A percentile compares a stretch with the other conserved stretches of the same genome.
phyloP scores from a whole-genome alignment of 2,888 invertebrate genomes.

The Anoncus sp. region DNA sequence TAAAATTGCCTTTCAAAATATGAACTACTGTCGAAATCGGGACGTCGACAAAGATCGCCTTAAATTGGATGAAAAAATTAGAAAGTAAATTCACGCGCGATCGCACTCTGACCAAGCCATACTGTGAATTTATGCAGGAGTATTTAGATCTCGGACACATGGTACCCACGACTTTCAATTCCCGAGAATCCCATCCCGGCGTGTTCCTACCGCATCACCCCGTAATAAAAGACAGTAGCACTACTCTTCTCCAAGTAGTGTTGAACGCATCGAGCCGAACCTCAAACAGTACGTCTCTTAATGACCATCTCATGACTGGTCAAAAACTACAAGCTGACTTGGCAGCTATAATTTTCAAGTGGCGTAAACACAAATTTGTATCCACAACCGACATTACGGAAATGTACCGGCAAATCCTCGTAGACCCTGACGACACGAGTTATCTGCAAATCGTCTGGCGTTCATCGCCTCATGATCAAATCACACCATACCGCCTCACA shows the following conservation, averaged over 20 bases:
- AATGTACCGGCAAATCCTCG: constrained; percentile 42
- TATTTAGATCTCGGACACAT: constrained; percentile 21
- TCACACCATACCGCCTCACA: constrained; percentile 50
- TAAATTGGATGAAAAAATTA: constrained; percentile 10
- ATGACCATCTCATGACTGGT: constrained; percentile 47
- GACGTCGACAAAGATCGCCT: no score
- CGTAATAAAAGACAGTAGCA: constrained; percentile 41
- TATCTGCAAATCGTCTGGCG: not conserved
- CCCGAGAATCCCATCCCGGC: not conserved
- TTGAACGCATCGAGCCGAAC: constrained; percentile 62
- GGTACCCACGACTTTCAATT: constrained; percentile 12
- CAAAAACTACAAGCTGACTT: constrained; percentile 40
- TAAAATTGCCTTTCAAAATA: constrained; percentile 8
- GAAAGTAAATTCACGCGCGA: constrained; percentile 24
- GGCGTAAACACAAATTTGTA: constrained; percentile 25
- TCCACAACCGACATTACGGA: constrained; percentile 38
- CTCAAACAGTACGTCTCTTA: constrained; percentile 36
- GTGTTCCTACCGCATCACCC: constrained; percentile 30
- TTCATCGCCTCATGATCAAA: not conserved
- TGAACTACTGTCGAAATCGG: not conserved
- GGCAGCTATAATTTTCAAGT: constrained; percentile 29
- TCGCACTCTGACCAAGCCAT: not conserved
- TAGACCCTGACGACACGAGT: no score
- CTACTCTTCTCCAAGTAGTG: constrained; percentile 54
- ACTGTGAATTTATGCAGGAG: constrained; percentile 44